Evolutionary conservation across 1,140 invertebrate genomes (phyloP).

Genomic region (Danaus melanippus): DNA sequence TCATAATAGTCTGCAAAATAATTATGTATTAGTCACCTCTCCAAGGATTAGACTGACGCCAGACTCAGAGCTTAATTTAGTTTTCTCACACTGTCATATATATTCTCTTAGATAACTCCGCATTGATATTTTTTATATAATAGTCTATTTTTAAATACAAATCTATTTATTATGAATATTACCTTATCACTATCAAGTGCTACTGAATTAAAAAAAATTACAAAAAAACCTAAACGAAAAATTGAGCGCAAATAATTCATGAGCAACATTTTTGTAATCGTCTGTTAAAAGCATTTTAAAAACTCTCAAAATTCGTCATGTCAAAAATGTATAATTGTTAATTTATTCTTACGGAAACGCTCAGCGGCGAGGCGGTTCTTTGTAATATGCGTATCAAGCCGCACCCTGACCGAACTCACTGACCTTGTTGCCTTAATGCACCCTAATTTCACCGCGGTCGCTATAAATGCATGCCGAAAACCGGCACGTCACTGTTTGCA

Average conservation of each 20-base stretch:
- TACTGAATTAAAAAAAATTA: no score
- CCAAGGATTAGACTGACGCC: conserved; percentile 40
- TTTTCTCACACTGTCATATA: conserved; percentile 46
- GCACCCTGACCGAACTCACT: conserved; percentile 37
- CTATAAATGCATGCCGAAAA: conserved; percentile 35
- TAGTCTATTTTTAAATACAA: neutral
- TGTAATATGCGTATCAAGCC: conserved; percentile 36
- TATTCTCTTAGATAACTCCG: conserved; percentile 36
- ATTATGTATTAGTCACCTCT: conserved; percentile 36
- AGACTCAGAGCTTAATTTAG: conserved; percentile 29
- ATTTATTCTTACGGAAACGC: conserved; percentile 27
- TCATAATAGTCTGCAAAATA: conserved; percentile 26
- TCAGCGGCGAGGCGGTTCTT: conserved; percentile 33
- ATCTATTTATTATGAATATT: no score
- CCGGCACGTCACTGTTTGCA: conserved; percentile 61
- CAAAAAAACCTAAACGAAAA: no score
- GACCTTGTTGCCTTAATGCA: conserved; percentile 66
- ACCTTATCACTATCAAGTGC: no score
- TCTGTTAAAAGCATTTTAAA: no score
- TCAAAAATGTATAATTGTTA: conserved; percentile 22
- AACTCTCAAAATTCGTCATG: no score
- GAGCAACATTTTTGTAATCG: no score
- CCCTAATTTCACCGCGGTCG: conserved; percentile 61
- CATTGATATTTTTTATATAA: conserved; percentile 5
- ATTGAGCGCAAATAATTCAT: no score